Conservation (phyloP, 2,888 invertebrate genomes). For the Blera fallax region DNA sequence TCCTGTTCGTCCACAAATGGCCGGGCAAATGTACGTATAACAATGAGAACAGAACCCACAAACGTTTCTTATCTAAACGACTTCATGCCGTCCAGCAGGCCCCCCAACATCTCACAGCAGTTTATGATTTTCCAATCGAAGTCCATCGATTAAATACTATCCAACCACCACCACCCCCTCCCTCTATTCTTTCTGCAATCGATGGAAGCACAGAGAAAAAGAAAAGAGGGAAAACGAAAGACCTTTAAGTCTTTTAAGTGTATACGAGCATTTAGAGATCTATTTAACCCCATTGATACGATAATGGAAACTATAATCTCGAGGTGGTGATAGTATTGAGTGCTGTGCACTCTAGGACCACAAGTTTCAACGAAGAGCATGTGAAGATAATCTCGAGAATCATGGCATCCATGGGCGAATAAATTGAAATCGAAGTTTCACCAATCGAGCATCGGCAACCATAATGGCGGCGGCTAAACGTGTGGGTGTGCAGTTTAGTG, state of each 20-base stretch:
- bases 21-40: not conserved
- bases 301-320: constrained; percentile 53
- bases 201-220: not conserved
- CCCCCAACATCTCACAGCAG: not conserved
- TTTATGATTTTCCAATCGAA: constrained; percentile 44
- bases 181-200: not conserved
- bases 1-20: not conserved
- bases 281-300: constrained; percentile 41
- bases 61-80: constrained; percentile 41
- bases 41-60: constrained; percentile 9
- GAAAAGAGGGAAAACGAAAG: not conserved
- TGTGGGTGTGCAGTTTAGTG: constrained; percentile 22
- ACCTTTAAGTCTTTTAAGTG: constrained; percentile 20
- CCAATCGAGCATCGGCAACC: not conserved
- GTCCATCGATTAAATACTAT: constrained; percentile 45
- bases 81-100: not conserved
- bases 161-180: not conserved
- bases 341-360: not conserved
- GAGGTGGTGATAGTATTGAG: not conserved
- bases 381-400: constrained; percentile 39
- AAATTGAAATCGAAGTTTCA: constrained; percentile 50
- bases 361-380: not conserved
- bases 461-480: not conserved
- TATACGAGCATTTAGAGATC: constrained; percentile 37
- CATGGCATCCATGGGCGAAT: constrained; percentile 40